Percentiles rank a stretch among this genome's conserved stretches.
These are phyloP conservation scores for Hipposideros larvatus DNA, from an alignment of 2,797 vertebrate species.

Conservation along the genomic window DNA sequence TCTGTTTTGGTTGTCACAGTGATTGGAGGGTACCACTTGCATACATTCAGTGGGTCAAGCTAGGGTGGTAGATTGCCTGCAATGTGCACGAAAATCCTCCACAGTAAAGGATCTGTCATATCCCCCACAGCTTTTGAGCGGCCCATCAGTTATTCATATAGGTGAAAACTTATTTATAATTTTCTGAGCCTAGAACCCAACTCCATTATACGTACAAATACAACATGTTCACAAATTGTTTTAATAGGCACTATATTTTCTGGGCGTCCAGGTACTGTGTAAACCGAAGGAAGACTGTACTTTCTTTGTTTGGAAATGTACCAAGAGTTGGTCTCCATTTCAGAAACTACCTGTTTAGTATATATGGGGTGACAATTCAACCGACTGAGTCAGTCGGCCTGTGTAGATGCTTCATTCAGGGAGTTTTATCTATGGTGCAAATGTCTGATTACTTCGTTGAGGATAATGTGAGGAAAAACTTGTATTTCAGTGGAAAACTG, in stretches of 20 bases:
- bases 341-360: neutral
- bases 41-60: neutral
- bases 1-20: neutral
- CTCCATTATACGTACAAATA: neutral
- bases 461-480: neutral
- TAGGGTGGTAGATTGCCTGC: neutral
- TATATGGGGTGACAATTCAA: neutral
- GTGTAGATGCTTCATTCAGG: neutral
- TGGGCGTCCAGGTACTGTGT: neutral
- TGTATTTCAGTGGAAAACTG: neutral
- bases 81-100: neutral
- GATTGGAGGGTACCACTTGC: neutral
- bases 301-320: conserved; percentile 24
- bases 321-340: neutral
- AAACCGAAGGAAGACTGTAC: neutral
- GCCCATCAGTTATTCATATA: neutral
- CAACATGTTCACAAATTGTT: neutral
- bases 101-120: neutral
- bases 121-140: neutral
- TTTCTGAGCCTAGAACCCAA: neutral
- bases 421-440: neutral
- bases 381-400: neutral
- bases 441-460: neutral
- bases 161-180: neutral
- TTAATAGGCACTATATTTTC: neutral